phyloP scores from a whole-genome alignment of 2,797 vertebrate genomes.

The Eulemur mongoz region DNA sequence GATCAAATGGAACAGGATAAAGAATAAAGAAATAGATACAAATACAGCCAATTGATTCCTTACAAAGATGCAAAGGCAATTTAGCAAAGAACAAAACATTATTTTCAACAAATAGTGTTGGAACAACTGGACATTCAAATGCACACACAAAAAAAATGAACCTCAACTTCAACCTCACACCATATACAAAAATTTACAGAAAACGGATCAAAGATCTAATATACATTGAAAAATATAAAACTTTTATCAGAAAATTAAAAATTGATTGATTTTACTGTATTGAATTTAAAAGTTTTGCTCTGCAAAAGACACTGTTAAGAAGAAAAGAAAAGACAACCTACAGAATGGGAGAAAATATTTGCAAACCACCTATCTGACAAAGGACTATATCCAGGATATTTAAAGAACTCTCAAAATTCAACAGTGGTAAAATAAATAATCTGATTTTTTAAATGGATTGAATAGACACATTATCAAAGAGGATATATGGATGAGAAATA shows the following conservation, averaged over 20 bases:
- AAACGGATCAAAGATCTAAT: neutral
- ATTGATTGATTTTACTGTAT: neutral
- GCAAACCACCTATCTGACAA: neutral
- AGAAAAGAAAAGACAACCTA: neutral
- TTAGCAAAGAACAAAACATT: neutral
- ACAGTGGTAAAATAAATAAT: neutral
- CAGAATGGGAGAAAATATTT: neutral
- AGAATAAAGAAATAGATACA: neutral
- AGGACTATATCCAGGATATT: neutral
- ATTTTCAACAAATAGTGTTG: neutral
- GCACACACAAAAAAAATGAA: neutral
- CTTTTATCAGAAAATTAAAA: neutral
- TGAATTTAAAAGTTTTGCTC: neutral
- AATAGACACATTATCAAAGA: neutral
- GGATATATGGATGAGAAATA: neutral
- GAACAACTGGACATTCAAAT: neutral
- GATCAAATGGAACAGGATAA: neutral
- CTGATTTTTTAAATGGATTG: neutral
- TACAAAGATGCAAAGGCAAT: neutral
- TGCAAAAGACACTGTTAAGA: neutral
- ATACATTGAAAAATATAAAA: neutral
- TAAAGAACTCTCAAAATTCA: neutral
- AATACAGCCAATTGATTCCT: neutral
- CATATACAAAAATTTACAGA: neutral
- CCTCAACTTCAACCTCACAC: neutral